phyloP scores from a whole-genome alignment of 2,113 vertebrate genomes.

The Ifrita kowaldi region DNA sequence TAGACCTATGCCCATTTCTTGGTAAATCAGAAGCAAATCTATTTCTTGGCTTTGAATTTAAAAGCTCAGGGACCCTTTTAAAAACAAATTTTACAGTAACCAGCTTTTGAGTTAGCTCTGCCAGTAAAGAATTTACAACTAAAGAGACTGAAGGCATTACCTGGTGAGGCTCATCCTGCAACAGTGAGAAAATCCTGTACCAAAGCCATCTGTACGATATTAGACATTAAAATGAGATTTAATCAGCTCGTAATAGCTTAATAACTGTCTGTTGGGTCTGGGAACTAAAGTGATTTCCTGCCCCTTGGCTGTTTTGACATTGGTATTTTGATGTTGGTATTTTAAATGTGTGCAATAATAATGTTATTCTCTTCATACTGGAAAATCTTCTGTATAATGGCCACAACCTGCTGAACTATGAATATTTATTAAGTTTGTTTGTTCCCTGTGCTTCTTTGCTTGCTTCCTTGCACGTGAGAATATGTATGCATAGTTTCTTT shows the following conservation, averaged over 20 bases:
- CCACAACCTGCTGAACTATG: not conserved
- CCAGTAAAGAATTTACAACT: not conserved
- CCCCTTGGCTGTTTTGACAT: not conserved
- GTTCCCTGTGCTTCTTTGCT: not conserved
- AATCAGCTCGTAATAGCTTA: not conserved
- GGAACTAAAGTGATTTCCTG: not conserved
- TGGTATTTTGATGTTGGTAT: not conserved
- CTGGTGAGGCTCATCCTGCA: not conserved
- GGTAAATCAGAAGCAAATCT: too few relatives aligned
- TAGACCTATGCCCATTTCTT: too few relatives aligned
- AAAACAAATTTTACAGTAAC: not conserved
- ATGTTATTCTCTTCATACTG: not conserved
- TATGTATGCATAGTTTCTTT: not conserved
- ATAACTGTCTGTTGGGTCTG: not conserved
- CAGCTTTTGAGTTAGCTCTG: not conserved
- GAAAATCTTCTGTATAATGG: not conserved
- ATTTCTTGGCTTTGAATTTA: not conserved
- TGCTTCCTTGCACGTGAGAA: not conserved
- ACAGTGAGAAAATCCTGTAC: not conserved
- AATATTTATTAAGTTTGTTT: not conserved
- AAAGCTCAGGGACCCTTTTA: not conserved
- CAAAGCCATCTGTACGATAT: not conserved
- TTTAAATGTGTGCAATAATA: not conserved
- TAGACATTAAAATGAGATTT: not conserved
- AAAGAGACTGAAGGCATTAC: not conserved